Evolutionary conservation across 2,113 vertebrate species (phyloP), one percentile per base, ranked within the genome.

Genomic region (Anhinga anhinga): DNA sequence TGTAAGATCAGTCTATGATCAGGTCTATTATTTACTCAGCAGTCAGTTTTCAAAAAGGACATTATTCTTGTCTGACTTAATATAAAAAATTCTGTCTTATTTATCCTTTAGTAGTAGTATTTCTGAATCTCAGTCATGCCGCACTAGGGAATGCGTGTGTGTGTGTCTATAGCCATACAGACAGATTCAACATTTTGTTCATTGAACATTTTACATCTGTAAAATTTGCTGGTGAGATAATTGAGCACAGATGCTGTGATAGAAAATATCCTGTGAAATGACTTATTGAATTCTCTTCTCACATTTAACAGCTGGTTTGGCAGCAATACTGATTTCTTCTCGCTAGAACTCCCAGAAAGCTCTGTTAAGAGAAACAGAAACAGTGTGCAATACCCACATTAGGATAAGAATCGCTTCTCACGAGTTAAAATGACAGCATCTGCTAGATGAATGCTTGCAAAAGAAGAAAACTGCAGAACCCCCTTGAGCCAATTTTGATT

Each of bases 401-500:
- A n/a, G 11, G 20, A 52, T 61, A 34, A 93, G 69, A 93, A 93
- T 93, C 65, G 25, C 19, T 82, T 63, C n/a, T 65, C 49, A 58
- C 30, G 26, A 80, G 8, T 58, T 84, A 42, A 98, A 96, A 88
- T 92, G 70, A 49, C 61, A 72, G 65, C 52, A 32, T 58, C 62
- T 77, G 90, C 49, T 89, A 61, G 76, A 88, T 85, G n/a, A 76
- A 50, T 89, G 30, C 78, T 36, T 80, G 42, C 69, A 94, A 94
- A 83, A 77, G 45, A 23, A 59, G 40, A 79, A 94, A 85, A 88
- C 69, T 73, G n/a, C 67, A 73, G 50, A 84, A 85, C 14, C 1
- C 80, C 82, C 91, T 91, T 53, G 73, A 96, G 90, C 80, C 79
- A 86, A 2, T 70, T 95, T 93, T 97, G 84, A 69, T 56, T 78